These are phyloP conservation scores for Hylaeus anthracinus DNA, from an alignment of 1,140 invertebrate genomes.

Conservation along the genomic window DNA sequence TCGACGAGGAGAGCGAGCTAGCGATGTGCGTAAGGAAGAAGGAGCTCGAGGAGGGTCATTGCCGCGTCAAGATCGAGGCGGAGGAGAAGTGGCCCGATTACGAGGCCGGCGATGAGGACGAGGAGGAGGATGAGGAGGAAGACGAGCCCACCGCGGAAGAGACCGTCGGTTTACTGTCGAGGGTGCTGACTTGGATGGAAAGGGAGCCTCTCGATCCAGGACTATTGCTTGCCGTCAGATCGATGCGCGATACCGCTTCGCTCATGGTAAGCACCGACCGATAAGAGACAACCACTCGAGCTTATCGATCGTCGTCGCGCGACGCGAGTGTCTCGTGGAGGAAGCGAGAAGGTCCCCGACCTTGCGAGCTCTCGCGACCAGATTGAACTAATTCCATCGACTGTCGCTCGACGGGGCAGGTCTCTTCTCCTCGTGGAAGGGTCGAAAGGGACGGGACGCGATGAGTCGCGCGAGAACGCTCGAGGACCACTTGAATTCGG, in stretches of 20 bases:
- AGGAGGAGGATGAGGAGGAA: slow-evolving; percentile 59
- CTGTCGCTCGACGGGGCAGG: slow-evolving; percentile 28
- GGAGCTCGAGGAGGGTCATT: slow-evolving; percentile 61
- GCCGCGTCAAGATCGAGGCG: slow-evolving; percentile 61
- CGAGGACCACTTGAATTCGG: slow-evolving; percentile 59
- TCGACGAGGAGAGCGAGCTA: slow-evolving; percentile 69
- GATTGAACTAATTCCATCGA: slow-evolving; percentile 65
- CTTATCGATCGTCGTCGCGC: slow-evolving; percentile 61
- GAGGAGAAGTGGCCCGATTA: slow-evolving; percentile 61
- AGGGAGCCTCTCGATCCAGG: slow-evolving; percentile 81
- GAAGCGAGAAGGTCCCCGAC: neutral
- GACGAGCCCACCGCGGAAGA: slow-evolving; percentile 75
- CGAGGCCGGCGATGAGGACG: slow-evolving; percentile 55
- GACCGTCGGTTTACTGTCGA: slow-evolving; percentile 76
- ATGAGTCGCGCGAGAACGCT: slow-evolving; percentile 45
- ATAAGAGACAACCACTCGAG: slow-evolving; percentile 57
- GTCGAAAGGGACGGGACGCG: slow-evolving; percentile 27
- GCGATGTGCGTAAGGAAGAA: slow-evolving; percentile 63
- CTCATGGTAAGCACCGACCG: slow-evolving; percentile 74
- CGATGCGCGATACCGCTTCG: slow-evolving; percentile 77
- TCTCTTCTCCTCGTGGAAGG: neutral
- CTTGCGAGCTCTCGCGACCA: slow-evolving; percentile 35
- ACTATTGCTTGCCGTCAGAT: slow-evolving; percentile 79
- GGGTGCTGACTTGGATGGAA: slow-evolving; percentile 82
- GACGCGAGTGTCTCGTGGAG: neutral